Evolutionary conservation across 2,888 invertebrate species (phyloP).

Genomic region (Macropis europaea): DNA sequence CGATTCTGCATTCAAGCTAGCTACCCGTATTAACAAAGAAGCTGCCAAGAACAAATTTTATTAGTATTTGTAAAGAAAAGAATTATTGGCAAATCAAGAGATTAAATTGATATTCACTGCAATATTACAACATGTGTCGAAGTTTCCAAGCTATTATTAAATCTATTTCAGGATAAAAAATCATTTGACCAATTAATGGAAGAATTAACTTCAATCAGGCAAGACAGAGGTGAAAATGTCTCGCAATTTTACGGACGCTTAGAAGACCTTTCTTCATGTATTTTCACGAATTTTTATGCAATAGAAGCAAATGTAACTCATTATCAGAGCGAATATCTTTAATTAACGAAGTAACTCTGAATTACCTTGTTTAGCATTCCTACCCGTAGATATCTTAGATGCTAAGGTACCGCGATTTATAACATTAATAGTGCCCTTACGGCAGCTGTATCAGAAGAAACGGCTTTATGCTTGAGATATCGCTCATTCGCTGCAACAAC

Average conservation of each 20-base stretch:
- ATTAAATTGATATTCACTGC: constrained; percentile 9
- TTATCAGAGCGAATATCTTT: not conserved
- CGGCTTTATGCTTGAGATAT: not conserved
- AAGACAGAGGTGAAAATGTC: constrained; percentile 8
- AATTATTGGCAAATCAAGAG: constrained; percentile 15
- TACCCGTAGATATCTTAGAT: constrained; percentile 2
- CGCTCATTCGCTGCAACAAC: too few species aligned
- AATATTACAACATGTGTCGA: not conserved
- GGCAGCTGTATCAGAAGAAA: not conserved
- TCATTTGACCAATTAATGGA: constrained; percentile 3
- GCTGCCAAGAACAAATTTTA: not conserved
- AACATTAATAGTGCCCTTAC: not conserved
- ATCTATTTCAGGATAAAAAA: constrained; percentile 11
- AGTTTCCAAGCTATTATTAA: constrained; percentile 4
- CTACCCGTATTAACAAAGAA: too few species aligned
- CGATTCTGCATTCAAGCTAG: not conserved
- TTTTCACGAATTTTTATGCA: not conserved
- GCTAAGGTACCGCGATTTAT: constrained; percentile 3
- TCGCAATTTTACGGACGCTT: constrained; percentile 9
- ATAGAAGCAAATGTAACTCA: not conserved
- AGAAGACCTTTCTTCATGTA: constrained; percentile 6
- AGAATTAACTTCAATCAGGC: not conserved
- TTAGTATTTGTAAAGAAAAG: constrained; percentile 1
- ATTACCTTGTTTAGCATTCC: not conserved
- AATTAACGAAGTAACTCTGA: not conserved